Evolutionary conservation across 2,113 vertebrate species (phyloP), one percentile per base, ranked within the genome.

Genomic region (Pycnonotus jocosus): DNA sequence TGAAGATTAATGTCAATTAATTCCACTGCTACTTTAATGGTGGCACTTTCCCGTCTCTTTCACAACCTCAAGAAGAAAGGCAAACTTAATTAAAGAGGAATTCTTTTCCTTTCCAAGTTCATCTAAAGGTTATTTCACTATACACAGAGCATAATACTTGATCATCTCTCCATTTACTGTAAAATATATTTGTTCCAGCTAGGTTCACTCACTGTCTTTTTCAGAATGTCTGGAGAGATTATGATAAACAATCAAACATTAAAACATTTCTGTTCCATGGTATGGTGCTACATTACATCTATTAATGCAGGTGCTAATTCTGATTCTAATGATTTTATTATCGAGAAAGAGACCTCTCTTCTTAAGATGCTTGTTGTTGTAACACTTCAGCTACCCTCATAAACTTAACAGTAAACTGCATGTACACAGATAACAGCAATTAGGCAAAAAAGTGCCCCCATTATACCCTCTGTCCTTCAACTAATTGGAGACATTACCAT

Each of bases 401-500:
- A 87, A 89, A 82, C 37, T 70, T 61, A 86, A 21, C 20, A 61
- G 19, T 70, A 88, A 89, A 77, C 62, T 90, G 47, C 23, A 72
- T 30, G 44, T 58, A 79, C 45, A 65, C 38, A 72, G 54, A 51
- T 76, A 93, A 76, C 8, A 91, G 65, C 40, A 86, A 91, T 74
- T 66, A 92, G 40, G 31, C 11, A 89, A 72, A 87, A 87, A 83
- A 65, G 23, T 86, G 45, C 25, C 78, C 81, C 73, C 80, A 77
- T 88, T 92, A 64, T 88, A 35, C 28, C 80, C 77, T 81, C 47
- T 95, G 90, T 83, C 91, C 85, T 92, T 81, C 68, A 93, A 62
- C 53, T 93, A 93, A 95, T 86, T 94, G 54, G 65, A 94, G 68
- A 87, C 47, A 91, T 68, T 66, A 90, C 69, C 65, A 93, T 81